A percentile compares a stretch with the other conserved stretches of the same genome.
phyloP scores from a whole-genome alignment of 2,888 invertebrate species.

The Diaphora mendica region DNA sequence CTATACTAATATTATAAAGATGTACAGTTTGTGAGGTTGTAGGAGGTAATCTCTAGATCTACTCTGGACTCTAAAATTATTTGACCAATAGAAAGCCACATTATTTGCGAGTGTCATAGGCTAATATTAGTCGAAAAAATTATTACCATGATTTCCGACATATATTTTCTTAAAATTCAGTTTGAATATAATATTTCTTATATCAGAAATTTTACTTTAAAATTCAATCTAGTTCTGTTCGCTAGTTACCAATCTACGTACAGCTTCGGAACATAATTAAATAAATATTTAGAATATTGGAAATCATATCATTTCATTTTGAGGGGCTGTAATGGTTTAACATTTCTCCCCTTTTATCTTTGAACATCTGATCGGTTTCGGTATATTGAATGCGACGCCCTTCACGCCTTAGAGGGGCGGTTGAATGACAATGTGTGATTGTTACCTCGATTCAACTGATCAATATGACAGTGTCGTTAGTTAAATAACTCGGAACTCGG shows the following conservation, averaged over 20 bases:
- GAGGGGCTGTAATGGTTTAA: constrained; percentile 50
- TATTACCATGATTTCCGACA: too few relatives aligned
- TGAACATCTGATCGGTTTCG: constrained; percentile 60
- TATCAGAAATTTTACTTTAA: not conserved
- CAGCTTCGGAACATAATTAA: constrained; percentile 22
- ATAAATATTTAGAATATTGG: constrained; percentile 59
- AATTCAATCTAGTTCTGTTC: not conserved
- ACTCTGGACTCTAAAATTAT: too few relatives aligned
- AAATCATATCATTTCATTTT: constrained; percentile 60
- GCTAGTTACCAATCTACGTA: not conserved
- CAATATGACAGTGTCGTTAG: not conserved
- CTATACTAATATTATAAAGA: too few relatives aligned
- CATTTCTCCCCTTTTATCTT: constrained; percentile 58
- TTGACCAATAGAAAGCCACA: too few relatives aligned
- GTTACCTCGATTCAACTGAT: not conserved
- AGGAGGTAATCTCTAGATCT: too few relatives aligned
- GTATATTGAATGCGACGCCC: constrained; percentile 58
- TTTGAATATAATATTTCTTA: too few relatives aligned
- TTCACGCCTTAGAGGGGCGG: constrained; percentile 23
- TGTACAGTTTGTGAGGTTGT: too few relatives aligned
- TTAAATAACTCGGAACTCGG: not conserved
- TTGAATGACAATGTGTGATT: constrained; percentile 25
- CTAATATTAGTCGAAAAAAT: too few relatives aligned
- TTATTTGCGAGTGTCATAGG: too few relatives aligned
- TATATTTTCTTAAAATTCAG: too few relatives aligned